A percentile compares a stretch with the other conserved stretches of the same genome.
Conservation (phyloP, 1,140 invertebrate species). For the Notospermus geniculatus region DNA sequence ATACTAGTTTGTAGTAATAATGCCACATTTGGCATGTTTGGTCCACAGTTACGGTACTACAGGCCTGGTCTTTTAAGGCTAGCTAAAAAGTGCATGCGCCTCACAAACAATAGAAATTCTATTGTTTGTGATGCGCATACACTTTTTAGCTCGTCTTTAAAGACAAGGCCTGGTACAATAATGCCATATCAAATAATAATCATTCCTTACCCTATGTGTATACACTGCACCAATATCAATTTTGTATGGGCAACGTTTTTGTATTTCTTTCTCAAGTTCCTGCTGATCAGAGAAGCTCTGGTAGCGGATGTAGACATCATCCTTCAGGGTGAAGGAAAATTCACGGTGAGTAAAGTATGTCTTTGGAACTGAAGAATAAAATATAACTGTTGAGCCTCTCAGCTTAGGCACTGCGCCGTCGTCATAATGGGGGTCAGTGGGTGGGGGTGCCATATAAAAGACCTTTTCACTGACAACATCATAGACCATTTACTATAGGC, state of each 20-base stretch:
- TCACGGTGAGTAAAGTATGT: conserved; percentile 79
- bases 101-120: too few relatives aligned
- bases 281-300: conserved; percentile 79
- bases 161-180: too few relatives aligned
- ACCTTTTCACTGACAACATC: too few relatives aligned
- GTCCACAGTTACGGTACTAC: too few relatives aligned
- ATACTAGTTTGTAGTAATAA: too few relatives aligned
- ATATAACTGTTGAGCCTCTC: conserved; percentile 10
- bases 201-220: conserved; percentile 66
- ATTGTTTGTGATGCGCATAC: too few relatives aligned
- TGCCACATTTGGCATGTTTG: conserved; percentile 4
- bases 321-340: conserved; percentile 91
- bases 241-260: conserved; percentile 79
- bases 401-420: too few relatives aligned
- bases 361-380: conserved; percentile 62
- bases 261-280: conserved; percentile 79
- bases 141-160: too few relatives aligned
- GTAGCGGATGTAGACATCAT: conserved; percentile 92
- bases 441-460: not conserved
- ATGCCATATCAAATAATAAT: too few relatives aligned
- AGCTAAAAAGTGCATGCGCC: too few relatives aligned
- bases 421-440: too few relatives aligned
- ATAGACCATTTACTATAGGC: not conserved
- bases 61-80: too few relatives aligned
- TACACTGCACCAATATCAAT: conserved; percentile 97